Conservation (phyloP, 2,113 vertebrate genomes). For the Caracal caracal region DNA sequence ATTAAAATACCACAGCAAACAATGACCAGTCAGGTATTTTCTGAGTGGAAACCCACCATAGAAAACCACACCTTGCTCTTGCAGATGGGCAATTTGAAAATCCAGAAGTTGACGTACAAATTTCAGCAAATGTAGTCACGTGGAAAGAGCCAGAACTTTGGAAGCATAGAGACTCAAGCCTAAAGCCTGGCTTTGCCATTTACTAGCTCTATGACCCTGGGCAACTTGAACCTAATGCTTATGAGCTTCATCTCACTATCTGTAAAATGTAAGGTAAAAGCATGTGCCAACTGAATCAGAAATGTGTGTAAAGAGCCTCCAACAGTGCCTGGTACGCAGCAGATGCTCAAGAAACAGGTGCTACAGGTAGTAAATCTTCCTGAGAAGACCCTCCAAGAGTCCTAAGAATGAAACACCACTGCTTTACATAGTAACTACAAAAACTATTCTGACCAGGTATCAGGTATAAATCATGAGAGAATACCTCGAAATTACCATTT, state of each 20-base stretch:
- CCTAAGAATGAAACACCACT: background rate
- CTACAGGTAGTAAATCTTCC: background rate
- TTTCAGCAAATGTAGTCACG: background rate
- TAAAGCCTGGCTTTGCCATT: background rate
- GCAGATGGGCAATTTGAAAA: background rate
- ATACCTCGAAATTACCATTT: constrained; percentile 8
- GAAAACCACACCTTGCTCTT: background rate
- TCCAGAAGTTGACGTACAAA: background rate
- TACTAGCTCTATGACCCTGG: background rate
- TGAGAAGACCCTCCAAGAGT: background rate
- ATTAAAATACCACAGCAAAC: background rate
- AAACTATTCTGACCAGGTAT: constrained; percentile 23
- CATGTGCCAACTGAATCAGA: background rate
- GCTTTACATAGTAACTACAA: background rate
- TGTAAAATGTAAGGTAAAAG: background rate
- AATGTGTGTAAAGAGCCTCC: background rate
- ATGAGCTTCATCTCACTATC: background rate
- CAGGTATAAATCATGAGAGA: background rate
- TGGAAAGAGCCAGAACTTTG: background rate
- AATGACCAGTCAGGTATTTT: background rate
- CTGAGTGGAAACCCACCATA: background rate
- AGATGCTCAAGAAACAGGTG: background rate
- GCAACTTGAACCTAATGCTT: background rate
- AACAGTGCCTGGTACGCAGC: background rate
- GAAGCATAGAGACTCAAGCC: background rate